Evolutionary conservation across 2,888 invertebrate species (phyloP).

Genomic region (Trichopoda pennipes): DNA sequence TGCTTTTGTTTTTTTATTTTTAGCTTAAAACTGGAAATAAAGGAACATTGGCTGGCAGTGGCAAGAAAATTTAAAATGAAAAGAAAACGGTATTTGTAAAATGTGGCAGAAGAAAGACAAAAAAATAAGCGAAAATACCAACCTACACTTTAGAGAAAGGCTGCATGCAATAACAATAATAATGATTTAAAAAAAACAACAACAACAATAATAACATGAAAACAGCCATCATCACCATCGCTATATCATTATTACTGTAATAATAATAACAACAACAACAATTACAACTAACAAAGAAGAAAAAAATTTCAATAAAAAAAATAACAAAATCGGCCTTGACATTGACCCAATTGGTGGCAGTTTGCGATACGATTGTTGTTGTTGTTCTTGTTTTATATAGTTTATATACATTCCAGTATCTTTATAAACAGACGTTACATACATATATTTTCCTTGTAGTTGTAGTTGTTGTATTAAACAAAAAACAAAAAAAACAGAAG

Average conservation of each 20-base stretch:
- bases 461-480: slow-evolving; percentile 7
- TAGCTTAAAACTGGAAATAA: slow-evolving; percentile 34
- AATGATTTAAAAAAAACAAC: slow-evolving; percentile 14
- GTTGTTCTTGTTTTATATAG: slow-evolving; percentile 26
- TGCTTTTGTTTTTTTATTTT: no score
- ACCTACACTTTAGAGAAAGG: slow-evolving; percentile 50
- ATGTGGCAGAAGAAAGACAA: slow-evolving; percentile 3
- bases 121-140: slow-evolving; percentile 23
- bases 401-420: slow-evolving; percentile 28
- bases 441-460: neutral
- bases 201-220: slow-evolving; percentile 10
- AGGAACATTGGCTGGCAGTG: slow-evolving; percentile 27
- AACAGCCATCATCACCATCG: slow-evolving; percentile 25
- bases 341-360: slow-evolving; percentile 75
- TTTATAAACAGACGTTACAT: slow-evolving; percentile 25
- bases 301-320: neutral
- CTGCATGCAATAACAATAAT: slow-evolving; percentile 27
- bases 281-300: slow-evolving; percentile 31
- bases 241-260: slow-evolving; percentile 47
- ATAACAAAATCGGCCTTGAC: slow-evolving; percentile 72
- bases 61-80: neutral
- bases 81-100: neutral
- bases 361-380: slow-evolving; percentile 51
- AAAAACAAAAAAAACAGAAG: neutral
- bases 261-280: slow-evolving; percentile 30